Evolutionary conservation across 2,888 invertebrate species (phyloP).

Genomic region (Dione juno): DNA sequence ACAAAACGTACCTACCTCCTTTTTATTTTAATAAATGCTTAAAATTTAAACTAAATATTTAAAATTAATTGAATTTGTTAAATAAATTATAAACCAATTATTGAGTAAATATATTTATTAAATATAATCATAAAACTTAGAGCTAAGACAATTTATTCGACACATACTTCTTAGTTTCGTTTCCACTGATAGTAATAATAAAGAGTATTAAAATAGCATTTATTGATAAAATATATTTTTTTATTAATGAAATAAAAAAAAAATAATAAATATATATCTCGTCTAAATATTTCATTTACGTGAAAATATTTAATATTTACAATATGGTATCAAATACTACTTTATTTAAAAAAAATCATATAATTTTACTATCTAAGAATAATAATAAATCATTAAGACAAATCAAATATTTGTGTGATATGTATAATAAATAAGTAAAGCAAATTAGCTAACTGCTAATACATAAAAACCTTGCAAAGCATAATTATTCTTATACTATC

Average conservation of each 20-base stretch:
- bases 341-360: neutral
- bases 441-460: neutral
- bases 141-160: conserved; percentile 25
- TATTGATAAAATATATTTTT: neutral
- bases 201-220: conserved; percentile 19
- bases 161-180: conserved; percentile 20
- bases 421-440: conserved; percentile 9
- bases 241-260: neutral
- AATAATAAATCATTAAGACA: neutral
- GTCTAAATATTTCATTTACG: neutral
- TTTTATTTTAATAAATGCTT: too few relatives aligned
- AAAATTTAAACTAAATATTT: too few relatives aligned
- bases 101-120: conserved; percentile 33
- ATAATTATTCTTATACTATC: conserved; percentile 11
- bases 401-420: conserved; percentile 1
- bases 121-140: conserved; percentile 27
- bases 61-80: too few relatives aligned
- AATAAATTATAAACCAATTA: neutral
- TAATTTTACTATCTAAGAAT: neutral
- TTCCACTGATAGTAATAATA: conserved; percentile 11
- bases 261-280: neutral
- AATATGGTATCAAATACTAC: neutral
- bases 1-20: too few relatives aligned
- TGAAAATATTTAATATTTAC: neutral
- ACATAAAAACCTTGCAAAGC: neutral